These are phyloP conservation scores for Illadopsis cleaveri DNA, from an alignment of 2,113 vertebrate species.

Conservation along the genomic window DNA sequence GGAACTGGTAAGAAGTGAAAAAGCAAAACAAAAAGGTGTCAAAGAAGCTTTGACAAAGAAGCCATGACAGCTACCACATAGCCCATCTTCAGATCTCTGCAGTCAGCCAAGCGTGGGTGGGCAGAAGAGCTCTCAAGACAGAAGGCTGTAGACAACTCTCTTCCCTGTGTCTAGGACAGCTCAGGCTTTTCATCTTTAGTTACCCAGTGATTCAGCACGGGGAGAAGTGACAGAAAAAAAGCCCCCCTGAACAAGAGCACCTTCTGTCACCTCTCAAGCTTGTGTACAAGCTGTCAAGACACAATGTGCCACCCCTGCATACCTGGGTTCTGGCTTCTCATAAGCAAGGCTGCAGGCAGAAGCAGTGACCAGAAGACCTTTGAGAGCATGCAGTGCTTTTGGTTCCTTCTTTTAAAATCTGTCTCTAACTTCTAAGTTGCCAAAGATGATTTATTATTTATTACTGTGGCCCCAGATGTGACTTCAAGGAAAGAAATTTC, in stretches of 20 bases:
- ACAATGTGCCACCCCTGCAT: neutral
- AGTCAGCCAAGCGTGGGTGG: neutral
- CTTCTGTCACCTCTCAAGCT: neutral
- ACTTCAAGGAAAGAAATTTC: neutral
- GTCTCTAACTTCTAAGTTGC: neutral
- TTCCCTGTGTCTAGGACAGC: neutral
- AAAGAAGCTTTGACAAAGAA: constrained; percentile 23
- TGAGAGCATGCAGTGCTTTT: neutral
- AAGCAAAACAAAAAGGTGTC: neutral
- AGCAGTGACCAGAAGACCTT: neutral
- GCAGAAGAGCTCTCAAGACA: neutral
- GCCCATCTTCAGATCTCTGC: constrained; percentile 7
- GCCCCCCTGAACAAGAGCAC: neutral
- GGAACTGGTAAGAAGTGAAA: neutral
- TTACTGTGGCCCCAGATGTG: neutral
- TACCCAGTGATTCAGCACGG: neutral
- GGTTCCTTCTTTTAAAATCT: neutral
- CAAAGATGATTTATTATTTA: neutral
- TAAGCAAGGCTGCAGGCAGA: neutral
- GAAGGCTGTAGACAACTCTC: neutral
- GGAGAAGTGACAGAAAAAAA: neutral
- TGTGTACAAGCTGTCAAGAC: neutral
- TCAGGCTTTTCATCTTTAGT: constrained; percentile 9
- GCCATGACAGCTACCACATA: neutral
- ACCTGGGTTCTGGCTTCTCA: neutral